Conservation (phyloP, 2,888 invertebrate genomes). For the Perdita meconis region DNA sequence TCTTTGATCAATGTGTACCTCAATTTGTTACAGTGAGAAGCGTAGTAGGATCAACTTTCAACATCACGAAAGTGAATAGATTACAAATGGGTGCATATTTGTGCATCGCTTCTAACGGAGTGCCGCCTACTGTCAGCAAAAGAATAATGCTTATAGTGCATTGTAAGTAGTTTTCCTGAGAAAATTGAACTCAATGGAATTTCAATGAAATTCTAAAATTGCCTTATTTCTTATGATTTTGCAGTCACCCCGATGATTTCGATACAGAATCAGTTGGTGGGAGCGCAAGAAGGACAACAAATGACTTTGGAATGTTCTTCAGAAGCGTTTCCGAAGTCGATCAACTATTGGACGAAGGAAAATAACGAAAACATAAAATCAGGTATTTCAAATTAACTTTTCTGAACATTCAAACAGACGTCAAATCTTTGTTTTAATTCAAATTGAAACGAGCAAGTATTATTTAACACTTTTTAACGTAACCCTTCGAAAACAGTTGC, state of each 20-base stretch:
- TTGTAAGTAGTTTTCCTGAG: conserved; percentile 87
- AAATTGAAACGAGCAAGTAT: no score
- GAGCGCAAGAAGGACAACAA: conserved; percentile 90
- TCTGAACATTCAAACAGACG: no score
- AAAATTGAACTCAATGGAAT: not conserved
- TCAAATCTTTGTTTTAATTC: no score
- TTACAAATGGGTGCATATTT: conserved; percentile 92
- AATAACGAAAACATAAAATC: conserved; percentile 91
- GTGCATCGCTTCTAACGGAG: conserved; percentile 92
- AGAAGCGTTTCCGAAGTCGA: conserved; percentile 93
- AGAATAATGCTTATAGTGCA: conserved; percentile 94
- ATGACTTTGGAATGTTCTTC: conserved; percentile 92
- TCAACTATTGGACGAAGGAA: conserved; percentile 93
- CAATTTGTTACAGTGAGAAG: conserved; percentile 85
- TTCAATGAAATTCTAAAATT: not conserved
- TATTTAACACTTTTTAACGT: no score
- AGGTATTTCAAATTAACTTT: conserved; percentile 85
- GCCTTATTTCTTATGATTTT: conserved; percentile 5
- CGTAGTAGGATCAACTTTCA: conserved; percentile 88
- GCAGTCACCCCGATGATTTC: conserved; percentile 94
- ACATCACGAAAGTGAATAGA: conserved; percentile 88
- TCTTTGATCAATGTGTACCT: not conserved
- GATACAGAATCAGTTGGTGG: conserved; percentile 93
- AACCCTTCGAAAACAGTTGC: no score
- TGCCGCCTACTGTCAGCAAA: conserved; percentile 95